Evolutionary conservation across 92 coral and sea anemone species (phyloP).

Genomic region (Zoanthus solanderi): DNA sequence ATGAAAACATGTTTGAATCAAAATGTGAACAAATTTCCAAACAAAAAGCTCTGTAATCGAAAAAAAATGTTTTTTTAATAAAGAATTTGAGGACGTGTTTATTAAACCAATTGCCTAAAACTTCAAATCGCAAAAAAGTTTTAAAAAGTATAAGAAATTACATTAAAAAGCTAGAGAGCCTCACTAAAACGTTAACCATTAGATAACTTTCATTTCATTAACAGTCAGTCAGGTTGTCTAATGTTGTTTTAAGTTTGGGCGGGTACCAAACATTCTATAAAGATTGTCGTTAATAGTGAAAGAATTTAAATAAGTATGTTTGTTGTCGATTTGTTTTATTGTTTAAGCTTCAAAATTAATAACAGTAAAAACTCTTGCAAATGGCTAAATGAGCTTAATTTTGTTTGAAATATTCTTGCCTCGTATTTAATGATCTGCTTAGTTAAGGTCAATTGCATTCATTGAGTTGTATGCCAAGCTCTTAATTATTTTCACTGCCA

Average conservation of each 20-base stretch:
- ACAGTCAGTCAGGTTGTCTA: conserved; percentile 1
- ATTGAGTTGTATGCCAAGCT: background rate
- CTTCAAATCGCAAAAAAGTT: background rate
- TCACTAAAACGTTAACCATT: background rate
- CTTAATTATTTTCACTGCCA: background rate
- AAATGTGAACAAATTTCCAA: too few species aligned
- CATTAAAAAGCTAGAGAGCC: background rate
- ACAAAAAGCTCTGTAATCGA: background rate
- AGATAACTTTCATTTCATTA: conserved; percentile 5
- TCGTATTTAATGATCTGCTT: background rate
- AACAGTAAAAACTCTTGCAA: background rate
- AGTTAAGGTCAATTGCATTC: conserved; percentile 23
- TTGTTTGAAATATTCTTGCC: background rate
- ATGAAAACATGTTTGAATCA: background rate
- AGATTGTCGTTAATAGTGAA: conserved; percentile 18
- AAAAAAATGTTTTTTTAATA: background rate
- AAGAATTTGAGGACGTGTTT: background rate
- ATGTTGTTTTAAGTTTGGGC: conserved; percentile 9
- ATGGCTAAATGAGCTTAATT: background rate
- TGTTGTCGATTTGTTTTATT: conserved; percentile 12
- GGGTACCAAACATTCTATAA: conserved; percentile 43
- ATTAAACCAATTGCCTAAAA: background rate
- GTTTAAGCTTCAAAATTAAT: background rate
- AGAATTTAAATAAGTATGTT: conserved; percentile 21
- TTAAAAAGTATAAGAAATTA: background rate